phyloP scores from a whole-genome alignment of 1,140 invertebrate genomes.

The Physella acuta region DNA sequence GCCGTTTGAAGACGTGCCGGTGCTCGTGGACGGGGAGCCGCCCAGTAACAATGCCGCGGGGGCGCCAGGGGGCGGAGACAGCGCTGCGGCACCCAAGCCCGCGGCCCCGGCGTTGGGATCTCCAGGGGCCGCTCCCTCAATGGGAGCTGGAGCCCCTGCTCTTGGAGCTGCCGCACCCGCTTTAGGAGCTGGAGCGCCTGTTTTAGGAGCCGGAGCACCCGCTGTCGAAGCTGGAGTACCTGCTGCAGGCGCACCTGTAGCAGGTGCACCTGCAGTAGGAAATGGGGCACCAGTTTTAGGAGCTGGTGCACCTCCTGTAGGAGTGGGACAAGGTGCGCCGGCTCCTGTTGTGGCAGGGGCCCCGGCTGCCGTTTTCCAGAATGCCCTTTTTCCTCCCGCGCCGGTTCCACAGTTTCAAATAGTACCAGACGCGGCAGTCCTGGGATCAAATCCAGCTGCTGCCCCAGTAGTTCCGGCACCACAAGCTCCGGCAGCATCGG shows the following conservation, averaged over 20 bases:
- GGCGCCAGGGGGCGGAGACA: background rate
- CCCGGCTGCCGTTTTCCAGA: background rate
- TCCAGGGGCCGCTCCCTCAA: background rate
- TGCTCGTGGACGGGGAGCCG: background rate
- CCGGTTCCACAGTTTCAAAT: conserved; percentile 3
- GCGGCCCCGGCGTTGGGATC: background rate
- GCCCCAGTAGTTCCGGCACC: background rate
- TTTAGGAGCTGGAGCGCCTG: too few relatives aligned
- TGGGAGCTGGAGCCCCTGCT: background rate
- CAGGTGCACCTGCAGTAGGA: too few relatives aligned
- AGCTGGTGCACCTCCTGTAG: too few relatives aligned
- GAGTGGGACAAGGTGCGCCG: too few relatives aligned
- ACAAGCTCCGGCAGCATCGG: background rate
- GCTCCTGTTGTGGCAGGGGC: too few relatives aligned
- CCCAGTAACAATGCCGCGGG: background rate
- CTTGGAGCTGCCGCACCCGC: background rate
- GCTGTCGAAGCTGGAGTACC: too few relatives aligned
- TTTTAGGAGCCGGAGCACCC: too few relatives aligned
- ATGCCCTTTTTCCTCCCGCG: background rate
- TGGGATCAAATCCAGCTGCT: background rate
- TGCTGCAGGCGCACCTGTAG: too few relatives aligned
- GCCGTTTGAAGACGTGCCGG: conserved; percentile 10
- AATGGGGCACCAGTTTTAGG: too few relatives aligned
- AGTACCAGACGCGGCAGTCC: too few relatives aligned
- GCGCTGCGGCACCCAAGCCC: background rate